Evolutionary conservation across 1,140 invertebrate genomes (phyloP).

Genomic region (Dinothrombium tinctorium): DNA sequence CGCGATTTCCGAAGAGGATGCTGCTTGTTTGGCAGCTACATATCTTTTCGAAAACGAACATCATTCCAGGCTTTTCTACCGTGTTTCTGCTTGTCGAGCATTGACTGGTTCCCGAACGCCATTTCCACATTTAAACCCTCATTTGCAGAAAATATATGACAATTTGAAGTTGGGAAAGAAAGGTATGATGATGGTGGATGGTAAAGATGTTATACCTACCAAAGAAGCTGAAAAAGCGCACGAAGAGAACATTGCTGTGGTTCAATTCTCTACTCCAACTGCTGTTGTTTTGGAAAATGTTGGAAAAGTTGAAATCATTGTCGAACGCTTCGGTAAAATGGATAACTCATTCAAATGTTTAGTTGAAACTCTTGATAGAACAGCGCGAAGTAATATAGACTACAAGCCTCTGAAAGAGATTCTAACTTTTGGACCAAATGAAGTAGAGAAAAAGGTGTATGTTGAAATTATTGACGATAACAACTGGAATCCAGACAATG

Average conservation of each 20-base stretch:
- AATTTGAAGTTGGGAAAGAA: background rate
- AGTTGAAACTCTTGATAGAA: slow-evolving; percentile 35
- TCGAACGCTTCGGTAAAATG: slow-evolving; percentile 29
- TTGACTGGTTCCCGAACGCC: slow-evolving; percentile 29
- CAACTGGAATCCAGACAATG: slow-evolving; percentile 37
- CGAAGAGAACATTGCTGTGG: slow-evolving; percentile 22
- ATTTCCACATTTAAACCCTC: slow-evolving; percentile 15
- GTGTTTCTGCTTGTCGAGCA: slow-evolving; percentile 31
- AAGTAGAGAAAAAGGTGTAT: slow-evolving; percentile 28
- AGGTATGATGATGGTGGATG: background rate
- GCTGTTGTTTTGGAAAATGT: slow-evolving; percentile 33
- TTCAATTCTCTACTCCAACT: slow-evolving; percentile 32
- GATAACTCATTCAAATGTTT: slow-evolving; percentile 26
- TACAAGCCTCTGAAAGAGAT: slow-evolving; percentile 31
- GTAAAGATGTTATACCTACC: background rate
- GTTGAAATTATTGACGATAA: slow-evolving; percentile 37
- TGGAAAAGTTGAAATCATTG: slow-evolving; percentile 26
- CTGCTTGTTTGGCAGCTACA: slow-evolving; percentile 30
- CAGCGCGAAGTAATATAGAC: slow-evolving; percentile 29
- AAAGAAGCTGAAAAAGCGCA: background rate
- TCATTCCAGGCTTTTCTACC: slow-evolving; percentile 32
- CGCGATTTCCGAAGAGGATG: slow-evolving; percentile 31
- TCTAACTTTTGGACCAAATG: slow-evolving; percentile 29
- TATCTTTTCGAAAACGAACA: slow-evolving; percentile 28
- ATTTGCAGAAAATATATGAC: slow-evolving; percentile 10